A percentile compares a stretch with the other conserved stretches of the same genome.
These are phyloP conservation scores for Furcula furcula DNA, from an alignment of 2,888 invertebrate genomes.

Conservation along the genomic window DNA sequence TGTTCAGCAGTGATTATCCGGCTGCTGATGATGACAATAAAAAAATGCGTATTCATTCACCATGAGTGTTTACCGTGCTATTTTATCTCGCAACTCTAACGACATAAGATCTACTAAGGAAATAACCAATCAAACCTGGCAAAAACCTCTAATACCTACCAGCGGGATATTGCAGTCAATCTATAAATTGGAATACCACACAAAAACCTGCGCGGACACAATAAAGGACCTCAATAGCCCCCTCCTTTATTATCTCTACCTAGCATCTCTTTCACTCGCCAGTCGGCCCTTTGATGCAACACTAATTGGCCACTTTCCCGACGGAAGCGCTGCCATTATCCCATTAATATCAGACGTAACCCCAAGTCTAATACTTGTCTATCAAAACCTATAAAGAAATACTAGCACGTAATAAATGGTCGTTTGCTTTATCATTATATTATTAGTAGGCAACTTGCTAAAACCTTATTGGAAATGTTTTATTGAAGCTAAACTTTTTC, in stretches of 20 bases:
- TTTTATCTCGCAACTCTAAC: too few relatives aligned
- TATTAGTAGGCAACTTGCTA: too few relatives aligned
- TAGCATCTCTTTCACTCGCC: constrained; percentile 7
- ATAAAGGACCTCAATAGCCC: constrained; percentile 3
- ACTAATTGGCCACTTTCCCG: constrained; percentile 41
- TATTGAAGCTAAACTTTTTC: too few relatives aligned
- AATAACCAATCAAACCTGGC: too few relatives aligned
- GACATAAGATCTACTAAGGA: not conserved
- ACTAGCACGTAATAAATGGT: not conserved
- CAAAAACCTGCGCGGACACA: constrained; percentile 9
- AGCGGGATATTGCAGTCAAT: constrained; percentile 12
- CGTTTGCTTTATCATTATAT: too few relatives aligned
- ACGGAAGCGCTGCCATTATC: constrained; percentile 36
- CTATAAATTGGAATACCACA: constrained; percentile 12
- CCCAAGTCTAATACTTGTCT: not conserved
- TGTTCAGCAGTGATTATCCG: too few relatives aligned
- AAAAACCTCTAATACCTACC: too few relatives aligned
- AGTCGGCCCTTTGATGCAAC: constrained; percentile 34
- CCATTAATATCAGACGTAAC: constrained; percentile 32
- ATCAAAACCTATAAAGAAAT: constrained; percentile 1
- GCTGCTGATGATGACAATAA: too few relatives aligned
- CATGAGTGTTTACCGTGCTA: too few relatives aligned
- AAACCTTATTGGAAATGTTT: too few relatives aligned
- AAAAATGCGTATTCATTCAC: too few relatives aligned
- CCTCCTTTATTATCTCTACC: not conserved